phyloP scores from a whole-genome alignment of 2,888 invertebrate genomes.

The Sminthurides aquaticus region DNA sequence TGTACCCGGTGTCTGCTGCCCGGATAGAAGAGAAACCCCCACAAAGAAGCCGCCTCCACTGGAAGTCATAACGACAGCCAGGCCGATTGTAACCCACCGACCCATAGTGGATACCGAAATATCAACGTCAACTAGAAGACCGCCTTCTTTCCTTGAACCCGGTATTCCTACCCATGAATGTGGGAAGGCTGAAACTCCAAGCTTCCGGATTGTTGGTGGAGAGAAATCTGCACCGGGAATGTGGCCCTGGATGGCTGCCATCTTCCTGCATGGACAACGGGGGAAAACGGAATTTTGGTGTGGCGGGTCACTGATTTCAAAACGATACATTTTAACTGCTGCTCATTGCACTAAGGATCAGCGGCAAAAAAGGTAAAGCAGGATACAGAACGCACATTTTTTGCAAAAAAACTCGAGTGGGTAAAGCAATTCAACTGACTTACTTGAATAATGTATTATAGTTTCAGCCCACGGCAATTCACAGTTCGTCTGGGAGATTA shows the following conservation, averaged over 20 bases:
- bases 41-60: slow-evolving; percentile 20
- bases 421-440: too few species aligned
- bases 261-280: slow-evolving; percentile 76
- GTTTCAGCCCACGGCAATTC: slow-evolving; percentile 80
- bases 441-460: too few species aligned
- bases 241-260: slow-evolving; percentile 96
- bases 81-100: slow-evolving; percentile 24
- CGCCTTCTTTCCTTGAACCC: slow-evolving; percentile 7
- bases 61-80: slow-evolving; percentile 25
- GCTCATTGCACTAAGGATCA: slow-evolving; percentile 90
- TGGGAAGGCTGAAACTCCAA: slow-evolving; percentile 54
- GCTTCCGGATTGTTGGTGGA: slow-evolving; percentile 83
- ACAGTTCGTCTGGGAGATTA: slow-evolving; percentile 83
- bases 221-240: slow-evolving; percentile 31
- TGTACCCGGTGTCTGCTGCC: slow-evolving; percentile 88
- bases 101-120: slow-evolving; percentile 24
- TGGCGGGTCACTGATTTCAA: slow-evolving; percentile 78
- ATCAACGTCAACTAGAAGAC: slow-evolving; percentile 36
- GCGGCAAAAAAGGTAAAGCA: slow-evolving; percentile 79
- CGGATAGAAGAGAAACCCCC: slow-evolving; percentile 46
- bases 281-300: slow-evolving; percentile 82
- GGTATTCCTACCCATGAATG: slow-evolving; percentile 49
- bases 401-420: neutral
- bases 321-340: slow-evolving; percentile 74
- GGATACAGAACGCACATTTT: too few species aligned